Conservation (phyloP, 2,113 vertebrate species). For the Rhineura floridana region DNA sequence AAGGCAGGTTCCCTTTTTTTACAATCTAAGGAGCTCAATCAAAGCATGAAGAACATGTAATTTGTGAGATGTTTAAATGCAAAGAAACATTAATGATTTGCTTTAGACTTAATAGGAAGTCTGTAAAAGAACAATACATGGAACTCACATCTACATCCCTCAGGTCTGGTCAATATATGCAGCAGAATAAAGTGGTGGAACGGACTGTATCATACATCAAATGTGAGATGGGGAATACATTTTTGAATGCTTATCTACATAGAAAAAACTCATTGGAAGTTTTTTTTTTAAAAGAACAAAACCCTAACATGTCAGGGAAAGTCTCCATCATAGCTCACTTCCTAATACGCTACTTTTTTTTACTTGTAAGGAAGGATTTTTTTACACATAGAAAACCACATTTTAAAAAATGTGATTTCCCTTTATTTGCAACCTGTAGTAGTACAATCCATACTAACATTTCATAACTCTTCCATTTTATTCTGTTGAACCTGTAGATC, state of each 20-base stretch:
- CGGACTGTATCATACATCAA: background rate
- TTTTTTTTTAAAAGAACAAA: background rate
- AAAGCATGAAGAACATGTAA: background rate
- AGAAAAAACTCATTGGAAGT: background rate
- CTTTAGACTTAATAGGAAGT: constrained; percentile 29
- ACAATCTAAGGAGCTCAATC: background rate
- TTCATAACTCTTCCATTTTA: background rate
- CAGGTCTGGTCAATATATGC: background rate
- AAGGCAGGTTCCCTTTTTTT: background rate
- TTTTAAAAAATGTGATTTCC: background rate
- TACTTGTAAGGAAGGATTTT: background rate
- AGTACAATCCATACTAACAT: background rate
- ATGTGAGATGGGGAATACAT: no score
- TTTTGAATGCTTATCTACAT: background rate
- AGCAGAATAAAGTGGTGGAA: background rate
- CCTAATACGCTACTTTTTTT: background rate
- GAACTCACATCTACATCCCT: background rate
- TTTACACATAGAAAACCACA: background rate
- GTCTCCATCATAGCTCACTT: background rate
- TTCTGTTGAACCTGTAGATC: no score
- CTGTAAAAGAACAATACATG: background rate
- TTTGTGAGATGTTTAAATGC: background rate
- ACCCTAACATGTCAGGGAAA: background rate
- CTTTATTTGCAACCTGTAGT: background rate
- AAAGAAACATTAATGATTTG: constrained; percentile 37